Evolutionary conservation across 2,797 vertebrate genomes (phyloP), one percentile per base, ranked within the genome.

Genomic region (Cynopterus sphinx): DNA sequence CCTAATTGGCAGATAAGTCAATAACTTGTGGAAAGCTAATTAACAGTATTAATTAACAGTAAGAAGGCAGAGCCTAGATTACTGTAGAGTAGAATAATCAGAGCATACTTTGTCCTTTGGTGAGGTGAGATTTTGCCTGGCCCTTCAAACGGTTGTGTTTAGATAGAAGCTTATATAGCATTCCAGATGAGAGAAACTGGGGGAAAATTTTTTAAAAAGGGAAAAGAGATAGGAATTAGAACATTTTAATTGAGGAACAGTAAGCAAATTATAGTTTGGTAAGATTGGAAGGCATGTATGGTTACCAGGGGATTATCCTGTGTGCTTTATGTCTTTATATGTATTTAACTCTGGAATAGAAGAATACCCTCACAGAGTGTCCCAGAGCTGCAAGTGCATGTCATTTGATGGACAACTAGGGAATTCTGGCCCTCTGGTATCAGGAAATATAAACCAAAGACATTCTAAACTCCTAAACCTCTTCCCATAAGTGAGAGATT

Each of bases 251-350:
- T 96, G 41, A 90, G 59, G 57, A 84, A 53, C 4, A 78, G 13
- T 71, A 89, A 81, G 68, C 41, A 95, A 67, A 95, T 94, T 91
- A 59, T 63, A 93, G 41, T 97, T 81, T 55, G 81, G 74, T 65
- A 88, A 96, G 43, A 85, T 57, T 83, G 13, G 65, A 68, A 22
- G n/a, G 24, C 31, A 26, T 59, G 9, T 51, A 28, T 73, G 26
- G 24, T 79, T 85, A 39, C 63, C n/a, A 86, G 78, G n/a, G 17
- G 46, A n/a, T 93, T 85, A 82, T 17, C 33, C 53, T 36, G 15
- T 83, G 13, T 79, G 5, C 53, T 55, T 81, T 85, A 33, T 68
- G 43, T 70, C 31, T 95, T 83, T 90, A 2, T 43, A 26, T 43
- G 24, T 73, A 33, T 55, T 65, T 57, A 89, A 51, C 39, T 26